Conservation (phyloP, 2,888 invertebrate species). For the Caenorhabditis sp. region DNA sequence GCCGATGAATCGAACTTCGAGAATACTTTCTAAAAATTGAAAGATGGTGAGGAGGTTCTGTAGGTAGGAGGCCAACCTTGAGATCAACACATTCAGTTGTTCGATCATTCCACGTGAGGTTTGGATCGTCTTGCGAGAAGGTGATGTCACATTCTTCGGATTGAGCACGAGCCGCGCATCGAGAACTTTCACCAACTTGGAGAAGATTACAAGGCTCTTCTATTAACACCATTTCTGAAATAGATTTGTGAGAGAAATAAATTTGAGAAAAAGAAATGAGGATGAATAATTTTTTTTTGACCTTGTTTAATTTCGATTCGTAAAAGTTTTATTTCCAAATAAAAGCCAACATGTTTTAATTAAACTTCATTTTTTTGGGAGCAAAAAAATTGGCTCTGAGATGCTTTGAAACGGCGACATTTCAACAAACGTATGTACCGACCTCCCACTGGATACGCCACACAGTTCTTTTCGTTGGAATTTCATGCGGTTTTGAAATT, state of each 20-base stretch:
- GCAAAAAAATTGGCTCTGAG: neutral
- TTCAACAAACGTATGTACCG: too few species aligned
- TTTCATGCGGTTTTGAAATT: too few species aligned
- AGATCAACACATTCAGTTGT: slow-evolving; percentile 44
- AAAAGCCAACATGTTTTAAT: too few species aligned
- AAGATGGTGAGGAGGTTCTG: too few species aligned
- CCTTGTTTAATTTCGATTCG: too few species aligned
- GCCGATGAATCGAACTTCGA: slow-evolving; percentile 49
- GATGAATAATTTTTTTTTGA: too few species aligned
- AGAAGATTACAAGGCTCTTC: slow-evolving; percentile 18
- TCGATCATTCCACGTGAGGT: slow-evolving; percentile 51
- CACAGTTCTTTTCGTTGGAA: too few species aligned
- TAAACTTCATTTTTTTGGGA: neutral
- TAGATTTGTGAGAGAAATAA: too few species aligned
- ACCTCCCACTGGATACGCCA: too few species aligned
- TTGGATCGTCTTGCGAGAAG: slow-evolving; percentile 46
- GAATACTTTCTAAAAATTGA: slow-evolving; percentile 44
- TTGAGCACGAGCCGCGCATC: slow-evolving; percentile 16
- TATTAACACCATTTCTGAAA: slow-evolving; percentile 25
- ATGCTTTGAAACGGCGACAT: neutral
- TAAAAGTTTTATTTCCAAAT: neutral
- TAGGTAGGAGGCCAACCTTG: slow-evolving; percentile 41
- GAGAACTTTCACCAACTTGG: neutral
- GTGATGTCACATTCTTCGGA: slow-evolving; percentile 47
- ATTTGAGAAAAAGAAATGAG: too few species aligned